Evolutionary conservation across 2,113 vertebrate genomes (phyloP).

Genomic region (Arvicanthis niloticus): DNA sequence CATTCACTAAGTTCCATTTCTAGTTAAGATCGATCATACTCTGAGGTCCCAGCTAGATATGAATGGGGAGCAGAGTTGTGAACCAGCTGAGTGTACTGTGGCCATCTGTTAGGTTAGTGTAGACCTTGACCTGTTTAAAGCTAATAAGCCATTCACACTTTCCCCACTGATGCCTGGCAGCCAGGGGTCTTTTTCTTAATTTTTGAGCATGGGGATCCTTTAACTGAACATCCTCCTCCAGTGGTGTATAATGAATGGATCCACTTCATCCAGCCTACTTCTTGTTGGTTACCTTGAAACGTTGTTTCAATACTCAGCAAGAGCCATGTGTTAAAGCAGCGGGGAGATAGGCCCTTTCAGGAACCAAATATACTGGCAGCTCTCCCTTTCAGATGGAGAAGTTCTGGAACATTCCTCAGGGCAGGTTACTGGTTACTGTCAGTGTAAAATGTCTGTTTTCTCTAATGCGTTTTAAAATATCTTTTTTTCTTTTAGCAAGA

Average conservation of each 20-base stretch:
- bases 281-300: background rate
- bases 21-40: background rate
- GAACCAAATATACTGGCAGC: fast-evolving
- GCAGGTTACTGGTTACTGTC: background rate
- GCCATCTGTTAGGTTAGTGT: background rate
- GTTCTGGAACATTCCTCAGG: background rate
- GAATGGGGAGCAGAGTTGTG: background rate
- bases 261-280: background rate
- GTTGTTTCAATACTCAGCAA: background rate
- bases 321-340: background rate
- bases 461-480: constrained; percentile 57
- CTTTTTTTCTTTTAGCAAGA: constrained; percentile 87
- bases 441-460: background rate
- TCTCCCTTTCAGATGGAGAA: background rate
- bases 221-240: background rate
- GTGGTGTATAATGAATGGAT: background rate
- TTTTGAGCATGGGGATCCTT: too few species aligned
- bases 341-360: background rate
- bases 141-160: background rate
- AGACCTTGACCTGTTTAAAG: background rate
- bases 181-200: background rate
- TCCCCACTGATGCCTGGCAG: background rate
- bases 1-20: background rate
- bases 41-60: background rate
- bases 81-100: background rate